phyloP scores from a whole-genome alignment of 1,140 invertebrate species.

The Macrobrachium rosenbergii region DNA sequence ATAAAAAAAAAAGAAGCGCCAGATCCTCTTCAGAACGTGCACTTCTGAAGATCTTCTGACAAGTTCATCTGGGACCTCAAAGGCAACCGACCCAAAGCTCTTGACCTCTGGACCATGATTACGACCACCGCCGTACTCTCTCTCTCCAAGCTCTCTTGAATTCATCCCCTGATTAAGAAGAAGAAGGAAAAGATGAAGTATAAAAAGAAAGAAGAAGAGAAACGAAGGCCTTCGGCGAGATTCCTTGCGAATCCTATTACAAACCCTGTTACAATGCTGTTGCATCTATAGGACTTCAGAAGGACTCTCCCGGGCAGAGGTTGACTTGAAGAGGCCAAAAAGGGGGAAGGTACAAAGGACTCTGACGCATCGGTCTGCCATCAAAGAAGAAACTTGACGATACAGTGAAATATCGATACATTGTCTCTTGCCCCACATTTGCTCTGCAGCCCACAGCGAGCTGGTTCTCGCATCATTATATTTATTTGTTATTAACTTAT shows the following conservation, averaged over 20 bases:
- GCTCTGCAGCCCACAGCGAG: constrained; percentile 41
- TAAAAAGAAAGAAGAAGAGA: too few relatives aligned
- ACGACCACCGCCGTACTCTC: constrained; percentile 18
- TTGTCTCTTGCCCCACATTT: constrained; percentile 48
- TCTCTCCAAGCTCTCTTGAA: neutral
- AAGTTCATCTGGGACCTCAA: neutral
- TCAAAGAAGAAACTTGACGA: constrained; percentile 26
- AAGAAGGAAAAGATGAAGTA: too few relatives aligned
- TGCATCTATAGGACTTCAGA: too few relatives aligned
- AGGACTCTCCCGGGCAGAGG: neutral
- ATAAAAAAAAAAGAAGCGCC: constrained; percentile 5
- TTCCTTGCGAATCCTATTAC: neutral
- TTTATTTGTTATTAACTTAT: constrained; percentile 25
- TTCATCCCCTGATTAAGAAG: neutral
- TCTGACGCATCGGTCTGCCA: constrained; percentile 46
- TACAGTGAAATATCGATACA: constrained; percentile 39
- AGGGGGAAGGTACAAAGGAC: constrained; percentile 4
- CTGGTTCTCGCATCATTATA: neutral
- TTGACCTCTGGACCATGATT: too few relatives aligned
- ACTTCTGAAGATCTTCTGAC: constrained; percentile 27
- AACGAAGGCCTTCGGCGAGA: too few relatives aligned
- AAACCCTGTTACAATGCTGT: neutral
- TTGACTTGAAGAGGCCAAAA: neutral
- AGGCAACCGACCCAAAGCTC: neutral
- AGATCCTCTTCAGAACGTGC: constrained; percentile 35